A percentile compares a stretch with the other conserved stretches of the same genome.
Evolutionary conservation across 2,888 invertebrate species (phyloP).

Genomic region (Adelphocoris suturalis): DNA sequence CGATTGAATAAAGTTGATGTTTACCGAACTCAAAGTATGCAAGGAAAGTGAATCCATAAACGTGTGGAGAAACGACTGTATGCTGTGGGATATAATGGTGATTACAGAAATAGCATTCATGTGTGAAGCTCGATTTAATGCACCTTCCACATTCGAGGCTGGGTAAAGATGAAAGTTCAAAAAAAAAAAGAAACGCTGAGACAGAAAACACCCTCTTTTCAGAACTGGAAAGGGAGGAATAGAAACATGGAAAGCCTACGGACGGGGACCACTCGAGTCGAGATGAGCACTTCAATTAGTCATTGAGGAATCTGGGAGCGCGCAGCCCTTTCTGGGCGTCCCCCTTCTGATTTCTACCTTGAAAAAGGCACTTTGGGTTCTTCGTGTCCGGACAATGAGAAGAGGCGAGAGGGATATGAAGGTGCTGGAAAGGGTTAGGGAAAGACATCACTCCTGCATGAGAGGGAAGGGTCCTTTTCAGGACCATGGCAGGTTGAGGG

Average conservation of each 20-base stretch:
- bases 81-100: not conserved
- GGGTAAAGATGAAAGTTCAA: slow-evolving; percentile 3
- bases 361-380: slow-evolving; percentile 42
- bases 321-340: not conserved
- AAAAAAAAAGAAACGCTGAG: not conserved
- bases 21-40: too few species aligned
- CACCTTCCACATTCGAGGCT: not conserved
- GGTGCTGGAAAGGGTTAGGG: slow-evolving; percentile 42
- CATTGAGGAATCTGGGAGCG: slow-evolving; percentile 30
- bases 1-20: too few species aligned
- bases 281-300: slow-evolving; percentile 51
- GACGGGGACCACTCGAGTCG: slow-evolving; percentile 42
- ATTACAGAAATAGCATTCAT: not conserved
- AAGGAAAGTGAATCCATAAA: too few species aligned
- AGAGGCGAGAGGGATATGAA: slow-evolving; percentile 36
- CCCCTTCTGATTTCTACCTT: slow-evolving; percentile 43
- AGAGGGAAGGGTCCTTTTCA: slow-evolving; percentile 20
- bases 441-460: slow-evolving; percentile 34
- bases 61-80: not conserved
- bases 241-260: not conserved
- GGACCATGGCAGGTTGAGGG: not conserved
- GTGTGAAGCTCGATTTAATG: not conserved
- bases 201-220: not conserved
- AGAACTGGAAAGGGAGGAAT: not conserved
- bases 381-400: slow-evolving; percentile 48